These are phyloP conservation scores for Ctenosaura bakeri DNA, from an alignment of 2,797 vertebrate genomes.

Conservation along the genomic window DNA sequence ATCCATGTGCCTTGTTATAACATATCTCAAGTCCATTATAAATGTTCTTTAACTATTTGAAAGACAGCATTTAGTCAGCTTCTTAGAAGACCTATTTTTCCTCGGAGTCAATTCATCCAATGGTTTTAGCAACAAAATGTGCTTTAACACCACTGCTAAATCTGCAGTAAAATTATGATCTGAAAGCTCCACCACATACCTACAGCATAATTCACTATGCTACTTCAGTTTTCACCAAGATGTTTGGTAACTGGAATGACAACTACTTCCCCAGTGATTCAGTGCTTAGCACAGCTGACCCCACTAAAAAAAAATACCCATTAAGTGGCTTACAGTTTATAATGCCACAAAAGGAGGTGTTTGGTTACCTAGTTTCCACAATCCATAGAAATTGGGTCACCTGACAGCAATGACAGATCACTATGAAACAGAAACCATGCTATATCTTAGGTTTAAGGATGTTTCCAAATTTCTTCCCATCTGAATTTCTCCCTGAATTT, in stretches of 20 bases:
- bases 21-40: neutral
- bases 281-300: neutral
- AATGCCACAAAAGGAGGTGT: neutral
- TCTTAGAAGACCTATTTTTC: neutral
- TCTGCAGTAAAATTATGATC: neutral
- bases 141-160: neutral
- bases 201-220: neutral
- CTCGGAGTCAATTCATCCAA: neutral
- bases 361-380: neutral
- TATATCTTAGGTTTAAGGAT: slow-evolving; percentile 4
- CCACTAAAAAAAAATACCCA: neutral
- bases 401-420: neutral
- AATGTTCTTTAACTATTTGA: neutral
- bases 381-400: neutral
- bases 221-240: neutral
- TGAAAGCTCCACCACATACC: neutral
- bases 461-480: neutral
- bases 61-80: neutral
- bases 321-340: neutral
- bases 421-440: neutral
- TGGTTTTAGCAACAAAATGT: neutral
- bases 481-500: neutral
- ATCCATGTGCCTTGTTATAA: neutral
- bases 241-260: neutral
- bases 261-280: neutral